Evolutionary conservation across 2,888 invertebrate species (phyloP).

Genomic region (Drosophila ezoana): DNA sequence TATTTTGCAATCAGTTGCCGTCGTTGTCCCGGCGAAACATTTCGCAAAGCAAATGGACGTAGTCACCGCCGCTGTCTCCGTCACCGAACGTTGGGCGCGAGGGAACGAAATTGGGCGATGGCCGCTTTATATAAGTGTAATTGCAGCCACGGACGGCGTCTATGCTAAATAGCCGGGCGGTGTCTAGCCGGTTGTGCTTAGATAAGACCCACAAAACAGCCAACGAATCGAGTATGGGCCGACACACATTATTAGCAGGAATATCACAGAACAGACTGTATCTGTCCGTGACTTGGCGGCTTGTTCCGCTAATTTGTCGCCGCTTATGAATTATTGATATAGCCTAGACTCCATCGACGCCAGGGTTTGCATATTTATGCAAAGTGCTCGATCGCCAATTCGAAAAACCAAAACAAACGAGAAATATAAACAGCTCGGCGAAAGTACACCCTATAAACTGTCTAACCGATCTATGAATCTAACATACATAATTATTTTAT

Average conservation of each 20-base stretch:
- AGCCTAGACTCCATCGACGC: slow-evolving; percentile 47
- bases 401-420: slow-evolving; percentile 26
- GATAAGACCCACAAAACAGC: slow-evolving; percentile 44
- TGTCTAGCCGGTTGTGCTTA: slow-evolving; percentile 59
- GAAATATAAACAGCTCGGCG: neutral
- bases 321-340: slow-evolving; percentile 75
- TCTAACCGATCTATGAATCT: neutral
- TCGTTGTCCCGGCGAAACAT: slow-evolving; percentile 20
- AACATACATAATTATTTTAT: neutral
- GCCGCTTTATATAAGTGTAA: slow-evolving; percentile 67
- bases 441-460: neutral
- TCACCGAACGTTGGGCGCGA: neutral
- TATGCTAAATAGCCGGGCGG: slow-evolving; percentile 71
- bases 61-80: slow-evolving; percentile 14
- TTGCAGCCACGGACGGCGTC: slow-evolving; percentile 52
- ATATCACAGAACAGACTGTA: slow-evolving; percentile 33
- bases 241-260: slow-evolving; percentile 17
- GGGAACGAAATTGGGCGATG: slow-evolving; percentile 22
- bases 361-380: slow-evolving; percentile 56
- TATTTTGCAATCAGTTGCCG: slow-evolving; percentile 71
- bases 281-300: slow-evolving; percentile 69
- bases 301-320: slow-evolving; percentile 76
- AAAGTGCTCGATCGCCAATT: slow-evolving; percentile 25
- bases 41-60: slow-evolving; percentile 23
- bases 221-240: slow-evolving; percentile 12